A percentile compares a stretch with the other conserved stretches of the same genome.
Conservation (phyloP, 2,797 vertebrate species). For the Knipowitschia caucasica region DNA sequence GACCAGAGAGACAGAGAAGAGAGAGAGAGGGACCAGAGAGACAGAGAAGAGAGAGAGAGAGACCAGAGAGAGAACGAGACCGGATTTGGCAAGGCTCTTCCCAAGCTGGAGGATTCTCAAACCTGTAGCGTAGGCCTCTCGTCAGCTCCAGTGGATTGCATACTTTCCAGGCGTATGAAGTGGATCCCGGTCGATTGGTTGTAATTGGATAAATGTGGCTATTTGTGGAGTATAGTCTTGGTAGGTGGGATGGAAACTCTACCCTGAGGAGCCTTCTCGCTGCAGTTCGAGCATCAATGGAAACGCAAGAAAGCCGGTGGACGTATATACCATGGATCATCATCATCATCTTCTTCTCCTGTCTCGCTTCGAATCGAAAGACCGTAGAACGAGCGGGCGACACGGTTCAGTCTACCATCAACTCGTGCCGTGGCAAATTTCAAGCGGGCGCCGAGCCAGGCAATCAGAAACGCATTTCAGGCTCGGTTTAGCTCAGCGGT, state of each 20-base stretch:
- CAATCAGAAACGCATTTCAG: conserved; percentile 69
- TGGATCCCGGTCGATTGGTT: conserved; percentile 68
- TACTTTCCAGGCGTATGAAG: conserved; percentile 74
- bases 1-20: too few species aligned
- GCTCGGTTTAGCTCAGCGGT: conserved; percentile 50
- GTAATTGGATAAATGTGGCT: conserved; percentile 76
- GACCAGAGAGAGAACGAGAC: too few species aligned
- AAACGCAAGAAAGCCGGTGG: conserved; percentile 58
- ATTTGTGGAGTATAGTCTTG: conserved; percentile 39
- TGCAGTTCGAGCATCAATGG: conserved; percentile 44
- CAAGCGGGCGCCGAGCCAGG: conserved; percentile 46
- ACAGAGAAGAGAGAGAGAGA: too few species aligned
- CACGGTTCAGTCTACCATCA: conserved; percentile 75
- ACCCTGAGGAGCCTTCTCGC: conserved; percentile 43
- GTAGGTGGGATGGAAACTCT: conserved; percentile 64
- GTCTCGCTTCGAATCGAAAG: conserved; percentile 17
- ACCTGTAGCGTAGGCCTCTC: conserved; percentile 64
- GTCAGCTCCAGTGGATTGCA: conserved; percentile 58
- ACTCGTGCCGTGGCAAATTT: conserved; percentile 59
- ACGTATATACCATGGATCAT: conserved; percentile 34
- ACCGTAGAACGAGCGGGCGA: conserved; percentile 32
- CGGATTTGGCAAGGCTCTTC: conserved; percentile 62
- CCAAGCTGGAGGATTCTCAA: conserved; percentile 72
- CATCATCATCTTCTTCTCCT: conserved; percentile 34
- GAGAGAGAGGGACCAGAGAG: too few species aligned